Percentiles rank a stretch among this genome's conserved stretches.
These are phyloP conservation scores for Pterophyllum scalare DNA, from an alignment of 2,113 vertebrate species.

Conservation along the genomic window DNA sequence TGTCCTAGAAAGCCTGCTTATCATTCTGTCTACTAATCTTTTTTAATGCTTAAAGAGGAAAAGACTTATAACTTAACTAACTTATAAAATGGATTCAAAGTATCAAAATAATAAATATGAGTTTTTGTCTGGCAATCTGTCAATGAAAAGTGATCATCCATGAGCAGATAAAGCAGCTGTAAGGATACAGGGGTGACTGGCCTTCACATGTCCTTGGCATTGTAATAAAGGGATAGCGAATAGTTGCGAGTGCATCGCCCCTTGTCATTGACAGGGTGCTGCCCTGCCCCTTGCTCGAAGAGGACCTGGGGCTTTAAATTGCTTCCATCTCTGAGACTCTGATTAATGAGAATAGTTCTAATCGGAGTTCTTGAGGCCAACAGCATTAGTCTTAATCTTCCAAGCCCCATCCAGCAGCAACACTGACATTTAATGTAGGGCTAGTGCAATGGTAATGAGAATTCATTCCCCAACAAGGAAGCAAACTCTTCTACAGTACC, in stretches of 20 bases:
- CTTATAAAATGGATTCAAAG: background rate
- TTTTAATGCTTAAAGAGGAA: background rate
- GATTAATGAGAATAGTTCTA: constrained; percentile 84
- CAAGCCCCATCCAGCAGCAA: constrained; percentile 73
- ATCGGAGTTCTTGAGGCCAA: constrained; percentile 82
- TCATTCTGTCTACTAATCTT: background rate
- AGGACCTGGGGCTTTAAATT: constrained; percentile 77
- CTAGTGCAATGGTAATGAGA: constrained; percentile 80
- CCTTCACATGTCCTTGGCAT: constrained; percentile 76
- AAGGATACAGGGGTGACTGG: constrained; percentile 57
- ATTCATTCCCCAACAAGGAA: constrained; percentile 74
- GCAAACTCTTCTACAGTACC: constrained; percentile 43
- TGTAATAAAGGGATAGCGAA: constrained; percentile 73
- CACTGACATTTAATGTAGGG: constrained; percentile 83
- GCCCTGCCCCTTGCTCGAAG: constrained; percentile 77
- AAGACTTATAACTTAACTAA: background rate
- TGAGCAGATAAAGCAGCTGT: constrained; percentile 61
- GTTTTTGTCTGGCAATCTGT: constrained; percentile 22
- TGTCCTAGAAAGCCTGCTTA: background rate
- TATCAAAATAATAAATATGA: background rate
- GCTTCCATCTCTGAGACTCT: constrained; percentile 79
- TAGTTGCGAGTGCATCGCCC: constrained; percentile 64
- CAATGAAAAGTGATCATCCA: constrained; percentile 41
- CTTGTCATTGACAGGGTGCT: constrained; percentile 69
- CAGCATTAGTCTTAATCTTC: constrained; percentile 84